These are phyloP conservation scores for Drosophila macrospina DNA, from an alignment of 2,888 invertebrate genomes.

Conservation along the genomic window DNA sequence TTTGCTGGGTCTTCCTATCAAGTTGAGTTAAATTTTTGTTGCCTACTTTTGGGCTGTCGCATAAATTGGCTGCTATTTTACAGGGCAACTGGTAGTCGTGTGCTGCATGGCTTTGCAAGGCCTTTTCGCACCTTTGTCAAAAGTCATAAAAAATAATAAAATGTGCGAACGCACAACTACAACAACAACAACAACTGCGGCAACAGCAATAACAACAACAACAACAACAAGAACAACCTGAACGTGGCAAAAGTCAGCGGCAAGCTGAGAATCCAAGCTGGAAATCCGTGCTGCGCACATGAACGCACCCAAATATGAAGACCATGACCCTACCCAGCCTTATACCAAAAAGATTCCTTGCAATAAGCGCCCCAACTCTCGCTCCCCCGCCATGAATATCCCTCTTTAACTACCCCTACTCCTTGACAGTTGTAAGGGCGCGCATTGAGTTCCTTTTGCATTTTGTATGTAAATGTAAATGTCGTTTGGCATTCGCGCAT, in stretches of 20 bases:
- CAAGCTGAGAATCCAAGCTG: conserved; percentile 33
- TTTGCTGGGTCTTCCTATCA: too few relatives aligned
- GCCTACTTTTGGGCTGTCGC: not conserved
- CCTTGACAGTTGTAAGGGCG: conserved; percentile 40
- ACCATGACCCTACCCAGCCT: conserved; percentile 37
- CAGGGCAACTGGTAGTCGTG: conserved; percentile 37
- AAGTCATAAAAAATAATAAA: conserved; percentile 79
- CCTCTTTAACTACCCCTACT: not conserved
- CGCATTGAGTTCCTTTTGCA: conserved; percentile 58
- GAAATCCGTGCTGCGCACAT: conserved; percentile 66
- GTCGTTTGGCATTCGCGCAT: conserved; percentile 80
- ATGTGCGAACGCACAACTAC: conserved; percentile 74
- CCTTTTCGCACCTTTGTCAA: conserved; percentile 65
- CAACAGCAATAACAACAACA: conserved; percentile 15
- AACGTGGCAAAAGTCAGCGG: conserved; percentile 25
- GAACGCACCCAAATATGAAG: conserved; percentile 75
- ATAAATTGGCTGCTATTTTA: conserved; percentile 2
- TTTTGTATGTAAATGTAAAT: conserved; percentile 78
- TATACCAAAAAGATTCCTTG: not conserved
- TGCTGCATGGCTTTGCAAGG: conserved; percentile 25
- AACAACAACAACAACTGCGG: conserved; percentile 26
- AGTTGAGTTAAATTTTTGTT: not conserved
- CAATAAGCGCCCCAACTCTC: too few relatives aligned
- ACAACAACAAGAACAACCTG: conserved; percentile 1
- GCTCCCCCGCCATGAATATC: too few relatives aligned